Evolutionary conservation across 2,797 vertebrate genomes (phyloP), one percentile per base, ranked within the genome.

Genomic region (Otolemur crassicaudatus): DNA sequence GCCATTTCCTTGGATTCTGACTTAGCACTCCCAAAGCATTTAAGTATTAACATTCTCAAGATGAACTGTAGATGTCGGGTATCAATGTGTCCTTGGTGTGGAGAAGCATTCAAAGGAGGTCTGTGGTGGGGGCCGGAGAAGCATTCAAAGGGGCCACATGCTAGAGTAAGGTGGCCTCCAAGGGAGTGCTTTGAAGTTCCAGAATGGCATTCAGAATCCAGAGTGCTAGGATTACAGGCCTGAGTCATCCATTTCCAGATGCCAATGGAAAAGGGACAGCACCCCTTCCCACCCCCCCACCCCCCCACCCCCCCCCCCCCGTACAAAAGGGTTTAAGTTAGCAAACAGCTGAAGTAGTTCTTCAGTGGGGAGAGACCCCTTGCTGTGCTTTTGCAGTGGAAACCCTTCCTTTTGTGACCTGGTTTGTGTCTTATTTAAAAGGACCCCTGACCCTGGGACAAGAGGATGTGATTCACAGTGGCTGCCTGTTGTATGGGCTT

Each of bases 71-170:
- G 31, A 17, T 40, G 13, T 67, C 56, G 79, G 46, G 88, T 4
- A 3, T 25, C 19, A 79, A 11, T 7, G 2, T 81, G 69, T 88
- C n/a, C 8, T 63, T 88, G 56, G 53, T 23, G 17, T 9, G 34
- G 31, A 73, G 37, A 69, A 25, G 29, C 56, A 85, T 82, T 96
- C 31, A 11, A 70, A 95, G 70, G 43, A 94, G 27, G 19, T 93
- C 60, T 87, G 25, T 22, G 58, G 61, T 53, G 79, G 63, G 58
- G 37, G 56, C 16, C 40, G 40, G 40, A 40, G 40, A 40, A 40
- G 40, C 40, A 40, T 40, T 40, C 40, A 40, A 40, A 40, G 40
- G 40, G 40, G 40, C 40, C 23, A 34, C 60, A 58, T 19, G 5
- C 10, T 76, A 61, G 4, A 37, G 16, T 27, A 43, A 63, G 91